Percentiles rank a stretch among this genome's conserved stretches.
These are phyloP conservation scores for Allobates femoralis DNA, from an alignment of 2,797 vertebrate species.

Conservation along the genomic window DNA sequence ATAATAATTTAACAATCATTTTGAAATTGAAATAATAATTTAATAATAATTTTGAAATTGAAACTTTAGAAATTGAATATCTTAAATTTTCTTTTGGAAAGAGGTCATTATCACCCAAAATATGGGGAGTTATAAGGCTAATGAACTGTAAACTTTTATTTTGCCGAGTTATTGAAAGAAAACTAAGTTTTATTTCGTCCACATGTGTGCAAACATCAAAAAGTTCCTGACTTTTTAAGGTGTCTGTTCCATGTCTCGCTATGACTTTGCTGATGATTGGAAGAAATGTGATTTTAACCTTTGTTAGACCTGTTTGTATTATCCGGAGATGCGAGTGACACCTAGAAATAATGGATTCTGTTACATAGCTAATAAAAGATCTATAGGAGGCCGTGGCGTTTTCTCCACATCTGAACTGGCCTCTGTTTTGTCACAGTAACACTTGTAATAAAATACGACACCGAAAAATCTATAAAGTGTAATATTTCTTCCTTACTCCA, in stretches of 20 bases:
- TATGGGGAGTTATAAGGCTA: no score
- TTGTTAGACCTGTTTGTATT: not conserved
- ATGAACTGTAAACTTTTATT: no score
- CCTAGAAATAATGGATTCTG: conserved; percentile 10
- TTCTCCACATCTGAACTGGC: not conserved
- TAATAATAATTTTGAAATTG: no score
- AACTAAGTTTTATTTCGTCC: no score
- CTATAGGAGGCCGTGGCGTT: not conserved
- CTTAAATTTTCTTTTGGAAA: no score
- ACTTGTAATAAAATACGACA: conserved; percentile 26
- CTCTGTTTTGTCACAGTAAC: conserved; percentile 28
- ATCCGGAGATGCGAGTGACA: not conserved
- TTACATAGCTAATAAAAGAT: conserved; percentile 22
- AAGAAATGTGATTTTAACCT: not conserved
- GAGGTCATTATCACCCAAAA: no score
- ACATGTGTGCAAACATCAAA: not conserved
- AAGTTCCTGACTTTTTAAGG: not conserved
- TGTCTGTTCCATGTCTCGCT: not conserved
- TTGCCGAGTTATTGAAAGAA: no score
- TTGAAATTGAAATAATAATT: no score
- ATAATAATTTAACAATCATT: no score
- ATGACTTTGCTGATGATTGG: not conserved
- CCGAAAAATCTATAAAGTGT: conserved; percentile 34
- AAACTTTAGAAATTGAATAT: no score
- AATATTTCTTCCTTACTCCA: not conserved